Conservation (phyloP, 2,113 vertebrate species). For the Bostrychus sinensis region DNA sequence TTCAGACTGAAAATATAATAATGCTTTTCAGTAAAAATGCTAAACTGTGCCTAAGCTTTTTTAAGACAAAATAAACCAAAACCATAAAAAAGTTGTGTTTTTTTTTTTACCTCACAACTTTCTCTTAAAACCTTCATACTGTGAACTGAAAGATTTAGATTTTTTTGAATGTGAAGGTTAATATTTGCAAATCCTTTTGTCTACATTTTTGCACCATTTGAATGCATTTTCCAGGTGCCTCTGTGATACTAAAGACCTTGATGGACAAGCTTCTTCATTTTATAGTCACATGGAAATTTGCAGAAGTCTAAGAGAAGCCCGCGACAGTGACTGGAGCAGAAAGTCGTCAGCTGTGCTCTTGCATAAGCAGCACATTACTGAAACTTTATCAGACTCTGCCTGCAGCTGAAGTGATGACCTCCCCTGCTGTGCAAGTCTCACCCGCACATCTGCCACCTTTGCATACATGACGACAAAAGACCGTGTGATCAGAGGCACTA, state of each 20-base stretch:
- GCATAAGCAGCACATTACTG: slow-evolving; percentile 67
- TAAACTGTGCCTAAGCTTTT: too few species aligned
- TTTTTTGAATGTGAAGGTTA: not conserved
- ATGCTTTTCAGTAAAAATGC: too few species aligned
- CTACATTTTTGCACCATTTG: not conserved
- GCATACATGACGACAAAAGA: slow-evolving; percentile 55
- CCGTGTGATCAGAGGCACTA: slow-evolving; percentile 50
- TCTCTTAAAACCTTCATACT: too few species aligned
- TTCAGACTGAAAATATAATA: too few species aligned
- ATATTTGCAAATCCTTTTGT: not conserved
- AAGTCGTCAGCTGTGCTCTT: slow-evolving; percentile 54
- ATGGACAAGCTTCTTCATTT: slow-evolving; percentile 11
- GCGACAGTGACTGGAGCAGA: slow-evolving; percentile 39
- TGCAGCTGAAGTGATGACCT: slow-evolving; percentile 65
- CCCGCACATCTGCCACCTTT: slow-evolving; percentile 66
- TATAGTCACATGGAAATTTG: slow-evolving; percentile 5
- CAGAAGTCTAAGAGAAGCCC: slow-evolving; percentile 27
- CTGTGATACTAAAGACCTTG: not conserved
- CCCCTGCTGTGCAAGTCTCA: slow-evolving; percentile 61
- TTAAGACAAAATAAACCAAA: too few species aligned
- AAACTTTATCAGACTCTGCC: slow-evolving; percentile 67
- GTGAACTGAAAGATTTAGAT: too few species aligned
- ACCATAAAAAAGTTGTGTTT: too few species aligned
- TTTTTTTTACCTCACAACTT: too few species aligned
- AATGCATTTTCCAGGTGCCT: not conserved